Evolutionary conservation across 2,888 invertebrate genomes (phyloP), one percentile per base, ranked within the genome.

Genomic region (Criorhina ranunculi): DNA sequence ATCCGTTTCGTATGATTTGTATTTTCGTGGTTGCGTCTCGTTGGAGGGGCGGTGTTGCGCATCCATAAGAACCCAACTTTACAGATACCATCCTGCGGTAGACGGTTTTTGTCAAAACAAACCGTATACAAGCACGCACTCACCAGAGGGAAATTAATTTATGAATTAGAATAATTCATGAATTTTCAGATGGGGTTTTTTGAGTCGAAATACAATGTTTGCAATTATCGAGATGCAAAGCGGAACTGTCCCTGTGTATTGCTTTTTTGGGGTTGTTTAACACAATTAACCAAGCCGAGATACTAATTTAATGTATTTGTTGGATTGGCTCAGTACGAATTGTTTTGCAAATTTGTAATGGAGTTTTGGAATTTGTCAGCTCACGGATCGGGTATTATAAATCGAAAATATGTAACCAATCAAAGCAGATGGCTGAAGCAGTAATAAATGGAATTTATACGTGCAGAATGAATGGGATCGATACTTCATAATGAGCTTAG

Each of bases 1-100:
- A 79, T 83, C 62, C 55, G 49, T 67, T 78, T 66, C 53, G 66
- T 76, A 80, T 75, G 67, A 81, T 62, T 81, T 76, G 57, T 81
- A 62, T 62, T 49, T 76, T 69, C 35, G 67, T 46, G 60, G 69
- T 59, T 33, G 31, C 24, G 33, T 19, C n/a, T n/a, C 9, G 69
- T 17, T 44, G 44, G 17, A 8, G 17, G 7, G 19, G 15, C 2
- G 24, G 37, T 2, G n/a, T n/a, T n/a, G 1, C 17, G 7, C 7
- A 8, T 35, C 40, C 17, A 29, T 15, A 49, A 60, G 60, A 49
- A 40, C 35, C 49, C 29, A 37, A 51, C 15, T 53, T 31, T 53
- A 12, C 53, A 46, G 64, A 55, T 55, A 55, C 37, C 64, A 64
- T 55, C 55, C 31, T 55, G 64, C 75, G 55, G 75, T 33, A 15